A percentile compares a stretch with the other conserved stretches of the same genome.
phyloP scores from a whole-genome alignment of 2,888 invertebrate species.

The Mythimna albipuncta region DNA sequence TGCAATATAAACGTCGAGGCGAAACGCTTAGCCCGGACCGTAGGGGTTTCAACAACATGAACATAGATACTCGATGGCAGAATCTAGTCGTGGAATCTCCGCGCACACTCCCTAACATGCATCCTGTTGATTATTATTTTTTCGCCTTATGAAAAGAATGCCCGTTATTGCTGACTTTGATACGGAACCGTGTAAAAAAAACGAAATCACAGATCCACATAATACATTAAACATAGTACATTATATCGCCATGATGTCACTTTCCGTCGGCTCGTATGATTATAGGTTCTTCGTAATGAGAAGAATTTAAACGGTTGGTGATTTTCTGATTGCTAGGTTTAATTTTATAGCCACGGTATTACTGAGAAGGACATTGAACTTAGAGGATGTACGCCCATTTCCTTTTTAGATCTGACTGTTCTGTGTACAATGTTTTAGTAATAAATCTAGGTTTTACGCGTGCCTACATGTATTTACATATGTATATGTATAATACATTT shows the following conservation, averaged over 20 bases:
- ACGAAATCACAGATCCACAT: neutral
- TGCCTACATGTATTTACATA: neutral
- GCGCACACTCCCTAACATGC: too few species aligned
- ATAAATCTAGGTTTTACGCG: neutral
- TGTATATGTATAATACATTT: too few species aligned
- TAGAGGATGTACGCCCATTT: conserved; percentile 51
- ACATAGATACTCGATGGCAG: too few species aligned
- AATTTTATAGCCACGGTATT: conserved; percentile 20
- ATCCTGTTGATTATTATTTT: neutral
- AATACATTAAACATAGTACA: neutral
- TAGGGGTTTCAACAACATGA: too few species aligned
- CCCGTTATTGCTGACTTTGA: too few species aligned
- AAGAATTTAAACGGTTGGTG: conserved; percentile 43
- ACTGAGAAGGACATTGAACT: conserved; percentile 21
- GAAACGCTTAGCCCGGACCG: too few species aligned
- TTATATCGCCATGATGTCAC: conserved; percentile 19
- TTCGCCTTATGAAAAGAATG: neutral
- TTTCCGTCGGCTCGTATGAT: conserved; percentile 38
- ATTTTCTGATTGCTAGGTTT: conserved; percentile 44
- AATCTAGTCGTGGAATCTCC: too few species aligned
- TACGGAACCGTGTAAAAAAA: neutral
- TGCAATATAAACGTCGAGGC: too few species aligned
- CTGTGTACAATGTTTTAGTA: neutral
- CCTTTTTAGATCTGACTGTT: conserved; percentile 16
- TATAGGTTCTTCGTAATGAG: conserved; percentile 15